Evolutionary conservation across 2,797 vertebrate genomes (phyloP).

Genomic region (Phalanger gymnotis): DNA sequence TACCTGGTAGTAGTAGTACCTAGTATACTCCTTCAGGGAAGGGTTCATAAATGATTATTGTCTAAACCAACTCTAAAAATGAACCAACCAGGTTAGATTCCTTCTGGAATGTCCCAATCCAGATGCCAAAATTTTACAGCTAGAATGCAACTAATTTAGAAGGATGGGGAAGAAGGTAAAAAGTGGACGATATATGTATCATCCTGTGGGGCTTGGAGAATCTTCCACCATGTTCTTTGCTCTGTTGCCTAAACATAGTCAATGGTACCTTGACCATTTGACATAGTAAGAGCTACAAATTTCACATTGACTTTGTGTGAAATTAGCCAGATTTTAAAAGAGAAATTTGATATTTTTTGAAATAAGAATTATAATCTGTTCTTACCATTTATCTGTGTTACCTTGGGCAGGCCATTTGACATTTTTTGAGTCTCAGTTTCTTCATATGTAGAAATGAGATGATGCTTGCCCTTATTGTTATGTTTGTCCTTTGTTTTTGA

Average conservation of each 20-base stretch:
- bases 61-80: background rate
- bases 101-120: background rate
- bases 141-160: background rate
- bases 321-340: background rate
- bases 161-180: background rate
- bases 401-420: background rate
- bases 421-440: background rate
- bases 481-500: too few species aligned
- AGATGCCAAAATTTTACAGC: background rate
- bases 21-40: background rate
- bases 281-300: background rate
- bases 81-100: background rate
- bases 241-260: background rate
- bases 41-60: background rate
- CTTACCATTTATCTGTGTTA: background rate
- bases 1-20: too few species aligned
- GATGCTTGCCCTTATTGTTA: too few species aligned
- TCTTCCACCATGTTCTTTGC: background rate
- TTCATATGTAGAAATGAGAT: background rate
- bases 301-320: background rate
- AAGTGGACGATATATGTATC: background rate
- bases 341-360: background rate
- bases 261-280: background rate
- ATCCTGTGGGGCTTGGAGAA: background rate
- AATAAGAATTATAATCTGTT: background rate